Conservation (phyloP, 2,888 invertebrate genomes). For the Melieria omissa region DNA sequence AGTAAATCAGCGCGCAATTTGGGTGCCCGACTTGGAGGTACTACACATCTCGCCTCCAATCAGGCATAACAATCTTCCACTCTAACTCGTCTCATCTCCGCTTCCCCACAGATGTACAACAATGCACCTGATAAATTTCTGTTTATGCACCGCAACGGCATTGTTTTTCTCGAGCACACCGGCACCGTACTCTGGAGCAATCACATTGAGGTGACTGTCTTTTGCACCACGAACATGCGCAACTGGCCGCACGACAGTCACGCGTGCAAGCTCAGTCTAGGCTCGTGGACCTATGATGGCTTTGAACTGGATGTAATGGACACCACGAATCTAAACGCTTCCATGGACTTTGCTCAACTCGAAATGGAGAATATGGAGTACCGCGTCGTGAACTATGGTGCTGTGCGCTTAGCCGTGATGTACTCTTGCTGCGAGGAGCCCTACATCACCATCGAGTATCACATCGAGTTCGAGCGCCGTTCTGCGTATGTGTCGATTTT, state of each 20-base stretch:
- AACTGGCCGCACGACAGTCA: constrained; percentile 82
- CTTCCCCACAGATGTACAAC: constrained; percentile 71
- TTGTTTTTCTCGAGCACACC: constrained; percentile 44
- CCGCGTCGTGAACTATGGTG: constrained; percentile 64
- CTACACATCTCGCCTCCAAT: neutral
- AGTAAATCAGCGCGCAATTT: constrained; percentile 75
- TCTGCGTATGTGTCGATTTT: constrained; percentile 71
- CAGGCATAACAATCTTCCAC: neutral
- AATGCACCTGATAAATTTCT: constrained; percentile 70
- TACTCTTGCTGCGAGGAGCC: constrained; percentile 72
- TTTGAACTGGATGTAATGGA: constrained; percentile 70
- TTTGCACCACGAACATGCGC: constrained; percentile 73
- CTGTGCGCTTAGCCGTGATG: constrained; percentile 44
- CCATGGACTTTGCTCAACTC: constrained; percentile 44
- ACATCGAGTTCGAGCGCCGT: constrained; percentile 68
- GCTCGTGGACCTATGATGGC: constrained; percentile 77
- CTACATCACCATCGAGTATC: constrained; percentile 69
- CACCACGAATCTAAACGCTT: constrained; percentile 39
- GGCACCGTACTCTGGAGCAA: constrained; percentile 75
- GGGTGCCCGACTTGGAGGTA: constrained; percentile 76
- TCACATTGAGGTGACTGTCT: constrained; percentile 73
- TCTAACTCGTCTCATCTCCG: too few relatives aligned
- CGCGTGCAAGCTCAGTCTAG: constrained; percentile 73
- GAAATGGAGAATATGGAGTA: constrained; percentile 53
- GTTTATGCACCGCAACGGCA: constrained; percentile 45